A percentile compares a stretch with the other conserved stretches of the same genome.
Conservation (phyloP, 2,113 vertebrate genomes). For the Xiphorhynchus elegans region DNA sequence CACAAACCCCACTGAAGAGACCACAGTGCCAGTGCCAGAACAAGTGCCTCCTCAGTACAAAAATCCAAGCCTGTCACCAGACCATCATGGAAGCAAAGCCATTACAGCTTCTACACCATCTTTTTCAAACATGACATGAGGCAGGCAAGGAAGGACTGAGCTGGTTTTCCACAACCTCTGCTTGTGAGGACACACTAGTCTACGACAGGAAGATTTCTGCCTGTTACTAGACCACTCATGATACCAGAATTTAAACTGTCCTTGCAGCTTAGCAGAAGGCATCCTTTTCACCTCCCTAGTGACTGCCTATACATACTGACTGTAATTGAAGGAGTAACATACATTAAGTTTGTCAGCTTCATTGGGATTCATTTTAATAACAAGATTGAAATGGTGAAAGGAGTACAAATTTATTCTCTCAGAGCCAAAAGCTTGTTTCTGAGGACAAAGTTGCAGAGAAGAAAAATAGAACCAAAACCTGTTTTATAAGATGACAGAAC, state of each 20-base stretch:
- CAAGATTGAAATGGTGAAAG: constrained; percentile 25
- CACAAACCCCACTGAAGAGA: neutral
- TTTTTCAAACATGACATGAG: neutral
- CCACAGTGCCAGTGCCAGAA: neutral
- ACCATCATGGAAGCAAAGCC: neutral
- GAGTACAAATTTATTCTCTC: neutral
- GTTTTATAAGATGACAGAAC: neutral
- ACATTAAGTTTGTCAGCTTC: constrained; percentile 10
- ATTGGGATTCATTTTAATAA: constrained; percentile 16
- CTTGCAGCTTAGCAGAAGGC: constrained; percentile 14
- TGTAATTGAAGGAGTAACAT: neutral
- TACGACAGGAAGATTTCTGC: neutral
- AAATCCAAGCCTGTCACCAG: neutral
- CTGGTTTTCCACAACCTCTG: neutral
- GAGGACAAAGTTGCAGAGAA: neutral
- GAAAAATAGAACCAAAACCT: neutral
- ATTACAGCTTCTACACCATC: neutral
- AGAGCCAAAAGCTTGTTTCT: neutral
- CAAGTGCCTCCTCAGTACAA: neutral
- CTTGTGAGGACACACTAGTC: neutral
- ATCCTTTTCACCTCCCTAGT: neutral
- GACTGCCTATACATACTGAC: neutral
- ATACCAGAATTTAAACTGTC: neutral
- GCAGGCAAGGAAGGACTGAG: neutral
- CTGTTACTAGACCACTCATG: neutral